Evolutionary conservation across 2,113 vertebrate species (phyloP).

Genomic region (Hippoglossus stenolepis): DNA sequence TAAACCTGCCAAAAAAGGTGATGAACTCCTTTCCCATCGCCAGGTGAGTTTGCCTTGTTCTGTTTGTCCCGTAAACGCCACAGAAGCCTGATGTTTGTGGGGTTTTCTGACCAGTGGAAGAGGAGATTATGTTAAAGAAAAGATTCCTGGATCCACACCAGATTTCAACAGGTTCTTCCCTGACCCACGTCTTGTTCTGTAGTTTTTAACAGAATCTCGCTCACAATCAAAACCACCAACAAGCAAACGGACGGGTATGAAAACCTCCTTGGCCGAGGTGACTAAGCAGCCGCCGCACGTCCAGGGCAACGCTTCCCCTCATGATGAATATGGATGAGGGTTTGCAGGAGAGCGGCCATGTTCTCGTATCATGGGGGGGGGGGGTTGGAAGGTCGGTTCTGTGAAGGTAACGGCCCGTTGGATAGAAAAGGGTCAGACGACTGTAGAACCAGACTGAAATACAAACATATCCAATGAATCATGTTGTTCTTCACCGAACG

Average conservation of each 20-base stretch:
- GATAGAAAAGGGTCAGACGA: not conserved
- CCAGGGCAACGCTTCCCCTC: constrained; percentile 23
- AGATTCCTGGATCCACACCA: not conserved
- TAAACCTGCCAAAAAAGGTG: no score
- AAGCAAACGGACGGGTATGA: not conserved
- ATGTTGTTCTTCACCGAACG: not conserved
- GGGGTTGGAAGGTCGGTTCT: constrained; percentile 24
- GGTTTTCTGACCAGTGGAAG: no score
- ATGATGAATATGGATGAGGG: constrained; percentile 51
- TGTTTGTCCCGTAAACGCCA: no score
- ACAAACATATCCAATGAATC: not conserved
- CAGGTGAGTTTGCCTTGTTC: no score
- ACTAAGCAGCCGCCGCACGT: constrained; percentile 23
- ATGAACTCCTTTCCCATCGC: no score
- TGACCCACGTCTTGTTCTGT: not conserved
- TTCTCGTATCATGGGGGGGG: constrained; percentile 1
- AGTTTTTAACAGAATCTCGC: not conserved
- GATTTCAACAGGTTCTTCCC: not conserved
- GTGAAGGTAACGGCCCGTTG: constrained; percentile 14
- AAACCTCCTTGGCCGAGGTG: no score
- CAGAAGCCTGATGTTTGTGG: no score
- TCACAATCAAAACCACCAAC: not conserved
- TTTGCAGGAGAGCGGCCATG: constrained; percentile 19
- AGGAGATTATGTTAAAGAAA: not conserved
- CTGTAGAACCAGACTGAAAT: no score